Base-by-base conservation (phyloP, 1,140 invertebrate species). In the Bombus soroeensis region DNA sequence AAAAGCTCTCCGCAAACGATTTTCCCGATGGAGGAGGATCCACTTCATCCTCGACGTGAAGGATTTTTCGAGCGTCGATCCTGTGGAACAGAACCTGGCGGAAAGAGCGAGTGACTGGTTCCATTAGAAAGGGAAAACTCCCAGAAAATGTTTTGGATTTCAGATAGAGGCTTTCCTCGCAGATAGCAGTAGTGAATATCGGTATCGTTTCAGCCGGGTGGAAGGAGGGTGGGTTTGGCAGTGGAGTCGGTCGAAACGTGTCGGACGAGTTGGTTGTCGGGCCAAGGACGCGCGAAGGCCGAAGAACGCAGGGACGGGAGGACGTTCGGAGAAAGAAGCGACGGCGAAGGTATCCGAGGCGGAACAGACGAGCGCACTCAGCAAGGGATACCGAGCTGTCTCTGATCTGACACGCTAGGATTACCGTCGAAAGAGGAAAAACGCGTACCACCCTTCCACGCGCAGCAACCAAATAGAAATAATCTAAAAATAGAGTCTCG, bases 351-450 rank as follows among this genome's bases (percentile, higher is more conserved):
- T 80, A 84, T 83, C 89, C 75, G 37, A 53, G 70, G 43, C 37
- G 79, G 87, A 89, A 89, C 88, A 90, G 90, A 88, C 88, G 88
- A 91, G 90, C 90, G 86, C 90, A 92, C 91, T 92, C 90, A 92
- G 90, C 91, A 87, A 87, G 85, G 89, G 89, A 89, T 87, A 87
- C 80, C 84, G 70, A 71, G 83, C 86, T 86, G 87, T 91, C 88
- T 90, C 85, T 91, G 87, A 91, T 93, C 91, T 91, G 91, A 93
- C 92, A 88, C 90, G 88, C 72, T 84, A 87, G 89, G 91, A 93
- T 93, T 93, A 91, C 86, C 85, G 87, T 85, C 83, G 83, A 89
- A 91, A 93, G 90, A 90, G 90, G 88, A 90, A 92, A 92, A 89
- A 87, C 89, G 79, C 89, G 89, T 90, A 90, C 76, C 76, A 66